Percentiles rank a stretch among this genome's conserved stretches.
Conservation (phyloP, 2,888 invertebrate species). For the Torymus texanus region DNA sequence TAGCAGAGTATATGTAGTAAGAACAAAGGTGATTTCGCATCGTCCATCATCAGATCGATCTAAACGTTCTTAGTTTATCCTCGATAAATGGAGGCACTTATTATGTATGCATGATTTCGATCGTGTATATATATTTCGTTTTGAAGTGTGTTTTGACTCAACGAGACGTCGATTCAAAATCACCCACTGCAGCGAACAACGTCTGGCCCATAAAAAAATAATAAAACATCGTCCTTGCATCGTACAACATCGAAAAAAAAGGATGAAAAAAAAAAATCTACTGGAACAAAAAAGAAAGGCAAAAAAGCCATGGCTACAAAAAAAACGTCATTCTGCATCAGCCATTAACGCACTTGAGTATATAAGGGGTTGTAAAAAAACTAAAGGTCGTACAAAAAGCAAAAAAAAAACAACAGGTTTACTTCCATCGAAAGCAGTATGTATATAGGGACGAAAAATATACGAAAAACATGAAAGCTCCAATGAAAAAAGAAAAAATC, state of each 20-base stretch:
- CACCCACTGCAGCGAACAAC: constrained; percentile 65
- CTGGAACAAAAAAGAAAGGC: neutral
- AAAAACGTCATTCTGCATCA: constrained; percentile 22
- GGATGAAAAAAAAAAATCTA: neutral
- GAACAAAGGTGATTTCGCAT: constrained; percentile 39
- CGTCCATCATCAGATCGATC: constrained; percentile 9
- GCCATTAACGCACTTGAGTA: neutral
- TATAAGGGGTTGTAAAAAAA: neutral
- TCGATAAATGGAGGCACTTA: neutral
- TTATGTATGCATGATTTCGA: constrained; percentile 1
- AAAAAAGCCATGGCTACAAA: constrained; percentile 14
- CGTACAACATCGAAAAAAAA: constrained; percentile 24
- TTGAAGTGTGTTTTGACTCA: neutral
- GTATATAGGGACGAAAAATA: neutral
- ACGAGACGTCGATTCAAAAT: constrained; percentile 60
- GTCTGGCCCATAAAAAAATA: constrained; percentile 60
- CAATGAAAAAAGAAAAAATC: too few species aligned
- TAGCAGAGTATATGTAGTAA: constrained; percentile 18
- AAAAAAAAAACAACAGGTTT: constrained; percentile 24
- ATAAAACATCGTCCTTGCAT: constrained; percentile 6
- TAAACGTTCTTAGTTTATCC: neutral
- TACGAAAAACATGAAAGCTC: neutral
- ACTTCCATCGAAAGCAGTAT: constrained; percentile 37
- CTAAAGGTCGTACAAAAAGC: neutral
- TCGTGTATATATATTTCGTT: neutral